These are phyloP conservation scores for Mixornis gularis DNA, from an alignment of 2,113 vertebrate genomes.

Conservation along the genomic window DNA sequence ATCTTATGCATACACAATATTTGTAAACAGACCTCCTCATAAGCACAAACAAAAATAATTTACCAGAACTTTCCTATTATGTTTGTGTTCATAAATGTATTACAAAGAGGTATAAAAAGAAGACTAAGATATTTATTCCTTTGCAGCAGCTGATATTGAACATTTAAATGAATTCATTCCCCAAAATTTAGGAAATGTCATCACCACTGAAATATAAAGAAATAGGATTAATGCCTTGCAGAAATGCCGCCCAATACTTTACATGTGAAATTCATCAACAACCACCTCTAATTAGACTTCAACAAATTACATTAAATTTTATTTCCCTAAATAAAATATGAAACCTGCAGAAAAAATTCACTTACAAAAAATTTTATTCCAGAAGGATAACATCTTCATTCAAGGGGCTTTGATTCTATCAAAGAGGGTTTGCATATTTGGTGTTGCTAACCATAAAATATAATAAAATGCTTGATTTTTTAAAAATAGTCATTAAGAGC, in stretches of 20 bases:
- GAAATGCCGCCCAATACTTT: neutral
- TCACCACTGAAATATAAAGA: neutral
- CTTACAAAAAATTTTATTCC: neutral
- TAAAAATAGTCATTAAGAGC: slow-evolving; percentile 4
- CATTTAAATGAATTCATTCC: neutral
- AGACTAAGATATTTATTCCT: neutral
- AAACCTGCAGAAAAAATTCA: neutral
- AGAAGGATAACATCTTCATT: neutral
- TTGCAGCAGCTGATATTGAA: neutral
- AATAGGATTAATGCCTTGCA: neutral
- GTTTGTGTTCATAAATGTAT: neutral
- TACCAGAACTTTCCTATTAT: neutral
- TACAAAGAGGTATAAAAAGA: neutral
- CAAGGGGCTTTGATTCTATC: neutral
- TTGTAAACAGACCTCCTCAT: neutral
- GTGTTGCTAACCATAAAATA: neutral
- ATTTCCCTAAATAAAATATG: neutral
- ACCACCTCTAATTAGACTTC: neutral
- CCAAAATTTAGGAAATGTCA: neutral
- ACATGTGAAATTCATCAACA: slow-evolving; percentile 16
- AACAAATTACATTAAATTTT: neutral
- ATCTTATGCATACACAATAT: neutral
- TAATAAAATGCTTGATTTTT: neutral
- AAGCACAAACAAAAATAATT: neutral
- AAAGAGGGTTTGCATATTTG: neutral